Evolutionary conservation across 2,888 invertebrate species (phyloP).

Genomic region (Ophraella communa): DNA sequence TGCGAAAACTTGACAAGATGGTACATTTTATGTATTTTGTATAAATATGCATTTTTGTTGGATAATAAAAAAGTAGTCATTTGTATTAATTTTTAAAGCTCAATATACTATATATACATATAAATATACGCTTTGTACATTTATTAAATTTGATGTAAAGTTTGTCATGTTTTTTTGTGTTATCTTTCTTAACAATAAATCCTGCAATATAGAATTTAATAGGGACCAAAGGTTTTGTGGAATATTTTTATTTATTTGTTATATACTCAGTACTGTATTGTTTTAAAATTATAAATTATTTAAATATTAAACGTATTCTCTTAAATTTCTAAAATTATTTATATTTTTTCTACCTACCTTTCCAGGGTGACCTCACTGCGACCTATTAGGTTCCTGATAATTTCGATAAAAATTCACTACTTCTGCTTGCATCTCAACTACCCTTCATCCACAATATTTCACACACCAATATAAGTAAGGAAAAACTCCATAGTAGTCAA

Average conservation of each 20-base stretch:
- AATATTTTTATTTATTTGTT: slow-evolving; percentile 56
- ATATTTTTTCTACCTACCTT: no score
- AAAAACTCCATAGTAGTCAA: no score
- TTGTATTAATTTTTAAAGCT: slow-evolving; percentile 18
- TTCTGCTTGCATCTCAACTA: no score
- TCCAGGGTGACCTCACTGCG: no score
- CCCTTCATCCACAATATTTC: no score
- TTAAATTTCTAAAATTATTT: no score
- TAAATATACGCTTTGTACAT: slow-evolving; percentile 12
- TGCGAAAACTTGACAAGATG: not conserved
- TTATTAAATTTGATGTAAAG: slow-evolving; percentile 10
- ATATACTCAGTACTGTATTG: slow-evolving; percentile 38
- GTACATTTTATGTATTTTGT: not conserved
- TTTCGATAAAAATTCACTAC: no score
- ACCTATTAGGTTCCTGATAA: no score
- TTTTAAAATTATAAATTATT: slow-evolving; percentile 42
- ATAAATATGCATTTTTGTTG: slow-evolving; percentile 12
- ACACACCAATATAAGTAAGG: no score
- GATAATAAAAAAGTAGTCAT: slow-evolving; percentile 16
- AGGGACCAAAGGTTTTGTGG: slow-evolving; percentile 60
- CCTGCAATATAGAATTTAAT: slow-evolving; percentile 42
- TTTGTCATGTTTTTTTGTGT: slow-evolving; percentile 10
- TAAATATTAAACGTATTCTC: no score
- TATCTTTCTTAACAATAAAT: slow-evolving; percentile 27
- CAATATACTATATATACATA: no score